Base-by-base conservation (phyloP, 2,797 vertebrate species). In the Pagetopsis macropterus region DNA sequence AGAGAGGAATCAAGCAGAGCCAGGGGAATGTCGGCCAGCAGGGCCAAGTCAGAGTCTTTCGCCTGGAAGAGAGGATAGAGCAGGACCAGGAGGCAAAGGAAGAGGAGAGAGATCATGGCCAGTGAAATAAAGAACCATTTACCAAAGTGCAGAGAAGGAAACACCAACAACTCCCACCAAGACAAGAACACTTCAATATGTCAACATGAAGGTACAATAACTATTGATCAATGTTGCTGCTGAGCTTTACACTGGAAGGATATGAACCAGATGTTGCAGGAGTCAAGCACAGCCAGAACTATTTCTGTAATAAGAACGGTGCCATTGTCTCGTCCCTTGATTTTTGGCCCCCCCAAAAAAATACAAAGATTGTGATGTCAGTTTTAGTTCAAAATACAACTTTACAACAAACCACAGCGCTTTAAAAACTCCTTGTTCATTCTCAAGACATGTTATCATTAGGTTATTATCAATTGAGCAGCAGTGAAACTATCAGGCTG, bases 1-100 rank as follows among this genome's bases (percentile, higher is more conserved):
- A 97, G 91, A 94, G 94, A 96, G 84, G 95, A 96, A 89, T 96
- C 96, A 93, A 97, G 95, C 83, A 97, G 94, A 92, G 96, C 95
- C 92, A 96, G 91, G 60, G 95, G 95, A 87, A 97, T 96, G 90
- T 94, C 96, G 91, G 96, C 95, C 91, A 97, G 91, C 87, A 96
- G 94, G 83, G 94, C 94, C 91, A 96, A 91, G 81, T 96, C 96
- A 94, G 95, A 96, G 83, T 96, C 95, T 93, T 95, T 95, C 1
- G 94, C 94, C 96, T 96, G 82, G 88, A 83, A 83, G 68, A 76
- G 72, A 72, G 64, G 68, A 81, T 4, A 72, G 67, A 76, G 64
- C 77, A 67, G 80, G 79, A 84, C 65, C 70, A 82, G 43, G 33
- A 83, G 69, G 57, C 84, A 55, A 51, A 62, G 70, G 82, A 77